A percentile compares a stretch with the other conserved stretches of the same genome.
These are phyloP conservation scores for Aradophagus sp. DNA, from an alignment of 1,140 invertebrate species.

Conservation along the genomic window DNA sequence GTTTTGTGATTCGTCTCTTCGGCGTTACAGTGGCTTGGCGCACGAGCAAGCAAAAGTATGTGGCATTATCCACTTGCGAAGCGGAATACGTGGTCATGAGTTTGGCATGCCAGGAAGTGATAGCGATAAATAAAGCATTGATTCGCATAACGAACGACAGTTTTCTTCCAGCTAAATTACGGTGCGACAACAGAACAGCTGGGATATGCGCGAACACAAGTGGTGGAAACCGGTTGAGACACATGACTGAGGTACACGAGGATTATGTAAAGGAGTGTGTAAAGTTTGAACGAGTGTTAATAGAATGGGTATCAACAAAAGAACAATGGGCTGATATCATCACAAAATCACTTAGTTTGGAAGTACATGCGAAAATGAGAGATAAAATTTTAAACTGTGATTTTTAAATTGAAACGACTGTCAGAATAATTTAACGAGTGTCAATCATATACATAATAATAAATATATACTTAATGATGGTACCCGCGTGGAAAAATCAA, in stretches of 20 bases:
- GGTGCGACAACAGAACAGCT: conserved; percentile 1
- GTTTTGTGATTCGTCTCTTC: too few species aligned
- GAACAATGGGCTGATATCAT: conserved; percentile 1
- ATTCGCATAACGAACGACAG: not conserved
- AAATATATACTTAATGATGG: too few species aligned
- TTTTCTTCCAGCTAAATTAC: not conserved
- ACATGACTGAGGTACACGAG: conserved; percentile 1
- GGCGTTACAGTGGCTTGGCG: too few species aligned
- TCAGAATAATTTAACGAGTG: too few species aligned
- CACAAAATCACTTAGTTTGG: not conserved
- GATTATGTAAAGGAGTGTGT: too few species aligned
- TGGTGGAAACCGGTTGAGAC: not conserved
- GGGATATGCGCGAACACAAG: not conserved
- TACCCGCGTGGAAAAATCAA: too few species aligned
- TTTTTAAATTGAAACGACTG: too few species aligned
- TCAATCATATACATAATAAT: too few species aligned
- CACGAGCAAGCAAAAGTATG: too few species aligned
- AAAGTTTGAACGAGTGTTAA: not conserved
- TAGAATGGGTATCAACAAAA: conserved; percentile 1
- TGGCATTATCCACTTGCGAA: too few species aligned
- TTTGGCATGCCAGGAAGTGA: not conserved
- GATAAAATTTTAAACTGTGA: not conserved
- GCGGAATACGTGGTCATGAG: too few species aligned
- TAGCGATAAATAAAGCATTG: not conserved
- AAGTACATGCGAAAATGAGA: not conserved